Percentiles rank a stretch among this genome's conserved stretches.
Conservation (phyloP, 1,140 invertebrate species). For the Musca vetustissima region DNA sequence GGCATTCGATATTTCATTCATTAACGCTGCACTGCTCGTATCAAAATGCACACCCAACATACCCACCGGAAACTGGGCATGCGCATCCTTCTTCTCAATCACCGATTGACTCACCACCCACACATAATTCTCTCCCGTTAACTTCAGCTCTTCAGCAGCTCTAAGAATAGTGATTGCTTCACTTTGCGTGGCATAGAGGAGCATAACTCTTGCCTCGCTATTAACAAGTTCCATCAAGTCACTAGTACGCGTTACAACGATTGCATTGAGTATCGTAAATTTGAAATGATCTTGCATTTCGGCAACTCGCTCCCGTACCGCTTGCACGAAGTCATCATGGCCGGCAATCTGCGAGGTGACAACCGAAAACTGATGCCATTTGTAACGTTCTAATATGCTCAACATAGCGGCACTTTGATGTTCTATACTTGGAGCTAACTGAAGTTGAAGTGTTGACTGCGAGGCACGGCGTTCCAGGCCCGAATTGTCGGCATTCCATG, state of each 20-base stretch:
- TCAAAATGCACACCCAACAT: slow-evolving; percentile 94
- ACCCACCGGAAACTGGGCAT: slow-evolving; percentile 84
- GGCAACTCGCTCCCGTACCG: slow-evolving; percentile 81
- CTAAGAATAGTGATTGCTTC: slow-evolving; percentile 84
- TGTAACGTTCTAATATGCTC: slow-evolving; percentile 89
- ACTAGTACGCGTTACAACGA: slow-evolving; percentile 73
- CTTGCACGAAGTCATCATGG: slow-evolving; percentile 92
- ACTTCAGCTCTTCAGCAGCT: slow-evolving; percentile 77
- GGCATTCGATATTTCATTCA: slow-evolving; percentile 84
- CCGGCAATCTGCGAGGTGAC: slow-evolving; percentile 92
- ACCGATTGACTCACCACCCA: slow-evolving; percentile 97
- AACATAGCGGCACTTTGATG: slow-evolving; percentile 93
- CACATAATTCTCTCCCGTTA: slow-evolving; percentile 92
- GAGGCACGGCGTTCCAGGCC: slow-evolving; percentile 78
- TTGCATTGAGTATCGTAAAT: slow-evolving; percentile 82
- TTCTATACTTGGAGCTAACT: slow-evolving; percentile 89
- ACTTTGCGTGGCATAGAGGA: slow-evolving; percentile 86
- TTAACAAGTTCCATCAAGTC: slow-evolving; percentile 76
- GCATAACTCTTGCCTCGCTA: slow-evolving; percentile 90
- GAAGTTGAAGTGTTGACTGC: slow-evolving; percentile 81
- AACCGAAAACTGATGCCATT: slow-evolving; percentile 94
- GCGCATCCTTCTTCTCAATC: slow-evolving; percentile 75
- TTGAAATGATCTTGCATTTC: slow-evolving; percentile 84
- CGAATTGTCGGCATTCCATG: slow-evolving; percentile 94
- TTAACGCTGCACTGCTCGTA: slow-evolving; percentile 75